Evolutionary conservation across 2,113 vertebrate genomes (phyloP).

Genomic region (Petroica traversi): DNA sequence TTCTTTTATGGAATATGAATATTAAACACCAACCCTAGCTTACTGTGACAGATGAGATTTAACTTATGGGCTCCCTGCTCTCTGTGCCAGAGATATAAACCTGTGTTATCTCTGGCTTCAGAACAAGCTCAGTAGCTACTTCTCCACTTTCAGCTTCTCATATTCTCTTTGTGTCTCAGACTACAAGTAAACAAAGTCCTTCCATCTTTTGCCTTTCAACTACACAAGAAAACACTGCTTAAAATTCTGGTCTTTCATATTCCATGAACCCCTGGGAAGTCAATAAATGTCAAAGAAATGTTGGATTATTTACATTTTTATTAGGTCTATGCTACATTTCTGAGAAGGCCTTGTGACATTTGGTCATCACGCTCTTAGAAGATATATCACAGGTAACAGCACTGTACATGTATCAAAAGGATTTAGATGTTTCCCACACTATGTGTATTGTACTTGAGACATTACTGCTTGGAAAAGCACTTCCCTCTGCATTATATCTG

Average conservation of each 20-base stretch:
- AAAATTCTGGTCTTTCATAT: slow-evolving; percentile 55
- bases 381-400: neutral
- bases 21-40: neutral
- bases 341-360: slow-evolving; percentile 46
- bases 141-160: neutral
- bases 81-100: neutral
- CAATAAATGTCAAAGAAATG: slow-evolving; percentile 64
- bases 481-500: neutral
- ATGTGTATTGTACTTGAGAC: neutral
- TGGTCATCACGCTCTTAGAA: slow-evolving; percentile 39
- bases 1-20: neutral
- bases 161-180: neutral
- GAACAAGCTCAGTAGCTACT: neutral
- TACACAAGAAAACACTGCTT: slow-evolving; percentile 8
- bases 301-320: slow-evolving; percentile 55
- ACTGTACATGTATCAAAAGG: neutral
- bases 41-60: neutral
- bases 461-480: neutral
- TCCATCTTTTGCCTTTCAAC: neutral
- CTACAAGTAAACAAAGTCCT: neutral
- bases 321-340: slow-evolving; percentile 5
- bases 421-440: neutral
- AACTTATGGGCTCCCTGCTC: neutral
- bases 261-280: slow-evolving; percentile 24
- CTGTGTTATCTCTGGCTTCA: neutral